Percentiles rank a stretch among this genome's conserved stretches.
Evolutionary conservation across 2,888 invertebrate species (phyloP).

Genomic region (Tipula helvola): DNA sequence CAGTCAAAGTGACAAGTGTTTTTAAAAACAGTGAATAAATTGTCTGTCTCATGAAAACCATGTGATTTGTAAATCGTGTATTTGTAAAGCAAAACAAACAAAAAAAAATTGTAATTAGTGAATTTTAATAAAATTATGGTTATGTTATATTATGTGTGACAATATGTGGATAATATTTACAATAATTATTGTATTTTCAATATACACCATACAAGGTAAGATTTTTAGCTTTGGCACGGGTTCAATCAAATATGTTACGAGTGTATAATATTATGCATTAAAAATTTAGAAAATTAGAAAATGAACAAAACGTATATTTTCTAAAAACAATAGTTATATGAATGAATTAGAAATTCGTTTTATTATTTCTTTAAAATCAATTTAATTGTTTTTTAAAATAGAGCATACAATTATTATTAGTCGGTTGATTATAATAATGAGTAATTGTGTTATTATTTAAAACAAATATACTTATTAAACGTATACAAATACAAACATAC

Average conservation of each 20-base stretch:
- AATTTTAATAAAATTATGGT: not conserved
- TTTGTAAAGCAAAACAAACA: not conserved
- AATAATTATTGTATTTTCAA: constrained; percentile 4
- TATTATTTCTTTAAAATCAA: not conserved
- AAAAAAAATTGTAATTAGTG: not conserved
- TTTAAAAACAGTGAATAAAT: not conserved
- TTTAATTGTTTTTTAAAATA: not conserved
- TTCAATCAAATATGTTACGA: not conserved
- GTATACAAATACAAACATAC: not conserved
- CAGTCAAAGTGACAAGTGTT: not conserved
- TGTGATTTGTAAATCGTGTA: not conserved
- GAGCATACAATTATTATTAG: not conserved
- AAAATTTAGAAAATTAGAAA: not conserved
- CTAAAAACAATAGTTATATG: not conserved
- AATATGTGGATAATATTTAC: constrained; percentile 6
- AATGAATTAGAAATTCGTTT: not conserved
- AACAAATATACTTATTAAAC: not conserved
- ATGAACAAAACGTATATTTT: not conserved
- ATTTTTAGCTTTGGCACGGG: not conserved
- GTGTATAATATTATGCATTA: not conserved
- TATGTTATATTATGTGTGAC: not conserved
- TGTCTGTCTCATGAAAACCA: not conserved
- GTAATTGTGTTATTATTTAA: not conserved
- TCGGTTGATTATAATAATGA: not conserved
- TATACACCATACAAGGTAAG: not conserved